phyloP scores from a whole-genome alignment of 2,797 vertebrate species.

The Gobionotothen gibberifrons region DNA sequence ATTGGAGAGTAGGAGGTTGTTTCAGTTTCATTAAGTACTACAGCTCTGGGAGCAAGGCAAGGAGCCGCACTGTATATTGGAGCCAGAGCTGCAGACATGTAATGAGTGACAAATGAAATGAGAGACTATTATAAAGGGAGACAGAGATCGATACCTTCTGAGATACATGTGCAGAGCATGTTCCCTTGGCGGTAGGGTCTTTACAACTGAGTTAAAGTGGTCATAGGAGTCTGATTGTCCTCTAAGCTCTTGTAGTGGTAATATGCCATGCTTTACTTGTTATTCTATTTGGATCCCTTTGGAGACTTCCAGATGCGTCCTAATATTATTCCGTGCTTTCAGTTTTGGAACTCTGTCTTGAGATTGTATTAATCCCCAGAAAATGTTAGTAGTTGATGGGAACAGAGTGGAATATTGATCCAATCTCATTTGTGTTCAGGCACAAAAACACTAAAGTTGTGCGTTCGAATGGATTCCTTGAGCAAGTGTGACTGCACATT shows the following conservation, averaged over 20 bases:
- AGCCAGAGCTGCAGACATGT: conserved; percentile 47
- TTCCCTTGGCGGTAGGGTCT: conserved; percentile 29
- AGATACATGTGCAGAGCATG: conserved; percentile 34
- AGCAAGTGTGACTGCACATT: conserved; percentile 32
- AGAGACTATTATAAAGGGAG: conserved; percentile 29
- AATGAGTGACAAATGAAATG: conserved; percentile 56
- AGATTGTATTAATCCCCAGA: conserved; percentile 49
- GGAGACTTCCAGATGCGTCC: conserved; percentile 44
- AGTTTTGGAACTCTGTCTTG: conserved; percentile 33
- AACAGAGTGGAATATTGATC: conserved; percentile 48
- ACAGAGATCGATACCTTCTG: conserved; percentile 35
- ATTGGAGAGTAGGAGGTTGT: conserved; percentile 45
- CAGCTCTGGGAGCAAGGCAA: conserved; percentile 23
- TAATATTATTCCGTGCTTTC: conserved; percentile 38
- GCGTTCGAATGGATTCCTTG: conserved; percentile 22
- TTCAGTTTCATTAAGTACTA: conserved; percentile 49
- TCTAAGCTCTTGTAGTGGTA: conserved; percentile 30
- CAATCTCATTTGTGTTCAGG: conserved; percentile 33
- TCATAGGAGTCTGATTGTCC: conserved; percentile 44
- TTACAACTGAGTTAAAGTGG: conserved; percentile 32
- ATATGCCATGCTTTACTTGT: conserved; percentile 32
- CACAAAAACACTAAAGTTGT: conserved; percentile 37
- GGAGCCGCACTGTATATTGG: conserved; percentile 33
- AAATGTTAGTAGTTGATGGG: conserved; percentile 45
- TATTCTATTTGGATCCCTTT: conserved; percentile 38